Percentiles rank a stretch among this genome's conserved stretches.
phyloP scores from a whole-genome alignment of 1,140 invertebrate species.

The Bombus haemorrhoidalis region DNA sequence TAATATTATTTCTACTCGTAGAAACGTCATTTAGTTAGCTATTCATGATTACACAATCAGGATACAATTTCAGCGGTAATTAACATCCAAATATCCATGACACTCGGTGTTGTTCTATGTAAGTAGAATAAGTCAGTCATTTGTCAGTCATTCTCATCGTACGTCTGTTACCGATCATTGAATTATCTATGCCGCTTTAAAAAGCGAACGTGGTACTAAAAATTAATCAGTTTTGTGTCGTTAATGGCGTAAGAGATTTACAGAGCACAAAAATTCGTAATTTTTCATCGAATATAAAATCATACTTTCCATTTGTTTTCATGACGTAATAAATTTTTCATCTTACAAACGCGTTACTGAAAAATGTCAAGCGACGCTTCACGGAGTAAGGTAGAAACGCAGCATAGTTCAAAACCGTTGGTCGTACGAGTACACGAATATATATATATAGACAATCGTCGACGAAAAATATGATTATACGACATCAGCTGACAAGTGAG shows the following conservation, averaged over 20 bases:
- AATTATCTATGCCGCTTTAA: too few relatives aligned
- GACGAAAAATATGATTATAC: constrained; percentile 16
- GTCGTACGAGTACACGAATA: not conserved
- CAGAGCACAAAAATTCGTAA: not conserved
- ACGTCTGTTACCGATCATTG: too few relatives aligned
- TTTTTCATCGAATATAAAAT: not conserved
- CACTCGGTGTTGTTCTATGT: too few relatives aligned
- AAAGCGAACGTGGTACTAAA: too few relatives aligned
- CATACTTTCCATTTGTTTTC: not conserved
- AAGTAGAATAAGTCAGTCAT: not conserved
- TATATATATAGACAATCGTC: not conserved
- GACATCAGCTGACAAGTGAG: not conserved
- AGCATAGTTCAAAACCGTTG: too few relatives aligned
- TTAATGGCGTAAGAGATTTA: not conserved
- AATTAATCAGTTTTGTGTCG: not conserved
- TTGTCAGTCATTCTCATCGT: too few relatives aligned
- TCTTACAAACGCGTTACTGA: not conserved
- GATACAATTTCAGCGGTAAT: not conserved
- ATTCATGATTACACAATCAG: not conserved
- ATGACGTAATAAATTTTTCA: not conserved
- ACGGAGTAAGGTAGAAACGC: too few relatives aligned
- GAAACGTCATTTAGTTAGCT: not conserved
- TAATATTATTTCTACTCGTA: not conserved
- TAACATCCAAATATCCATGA: not conserved
- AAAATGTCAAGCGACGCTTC: not conserved